These are phyloP conservation scores for Idaea aversata DNA, from an alignment of 2,888 invertebrate species.

Conservation along the genomic window DNA sequence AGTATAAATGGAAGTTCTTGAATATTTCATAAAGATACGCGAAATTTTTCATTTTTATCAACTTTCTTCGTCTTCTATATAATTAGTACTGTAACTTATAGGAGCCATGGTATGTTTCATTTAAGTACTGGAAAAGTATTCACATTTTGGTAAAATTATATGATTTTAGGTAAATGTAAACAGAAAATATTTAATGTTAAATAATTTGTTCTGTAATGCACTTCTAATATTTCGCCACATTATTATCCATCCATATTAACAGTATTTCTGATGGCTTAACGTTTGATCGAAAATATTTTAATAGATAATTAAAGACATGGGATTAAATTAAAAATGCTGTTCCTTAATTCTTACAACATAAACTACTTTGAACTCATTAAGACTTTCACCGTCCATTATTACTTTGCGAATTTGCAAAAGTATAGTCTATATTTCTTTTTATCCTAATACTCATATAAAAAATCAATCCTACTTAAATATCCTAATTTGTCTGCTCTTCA, in stretches of 20 bases:
- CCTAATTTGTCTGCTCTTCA: conserved; percentile 46
- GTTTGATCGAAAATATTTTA: neutral
- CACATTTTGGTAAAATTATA: conserved; percentile 31
- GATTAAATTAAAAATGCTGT: neutral
- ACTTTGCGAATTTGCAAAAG: conserved; percentile 61
- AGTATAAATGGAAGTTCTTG: conserved; percentile 72
- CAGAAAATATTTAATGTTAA: conserved; percentile 23
- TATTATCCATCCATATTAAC: conserved; percentile 8
- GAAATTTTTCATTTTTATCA: conserved; percentile 28
- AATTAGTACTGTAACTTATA: conserved; percentile 29
- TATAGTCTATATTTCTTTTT: conserved; percentile 46
- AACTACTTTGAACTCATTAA: conserved; percentile 16
- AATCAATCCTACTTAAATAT: conserved; percentile 8
- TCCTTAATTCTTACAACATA: neutral
- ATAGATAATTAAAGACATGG: neutral
- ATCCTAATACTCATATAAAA: conserved; percentile 45
- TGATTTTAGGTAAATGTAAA: conserved; percentile 16
- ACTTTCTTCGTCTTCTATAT: conserved; percentile 27
- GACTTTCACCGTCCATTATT: conserved; percentile 71
- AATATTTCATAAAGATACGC: conserved; percentile 39
- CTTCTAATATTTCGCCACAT: conserved; percentile 45
- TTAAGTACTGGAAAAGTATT: conserved; percentile 28
- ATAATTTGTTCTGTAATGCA: conserved; percentile 56
- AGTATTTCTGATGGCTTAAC: neutral
- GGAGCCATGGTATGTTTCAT: conserved; percentile 36